phyloP scores from a whole-genome alignment of 2,797 vertebrate species.

The Melanitta fusca region DNA sequence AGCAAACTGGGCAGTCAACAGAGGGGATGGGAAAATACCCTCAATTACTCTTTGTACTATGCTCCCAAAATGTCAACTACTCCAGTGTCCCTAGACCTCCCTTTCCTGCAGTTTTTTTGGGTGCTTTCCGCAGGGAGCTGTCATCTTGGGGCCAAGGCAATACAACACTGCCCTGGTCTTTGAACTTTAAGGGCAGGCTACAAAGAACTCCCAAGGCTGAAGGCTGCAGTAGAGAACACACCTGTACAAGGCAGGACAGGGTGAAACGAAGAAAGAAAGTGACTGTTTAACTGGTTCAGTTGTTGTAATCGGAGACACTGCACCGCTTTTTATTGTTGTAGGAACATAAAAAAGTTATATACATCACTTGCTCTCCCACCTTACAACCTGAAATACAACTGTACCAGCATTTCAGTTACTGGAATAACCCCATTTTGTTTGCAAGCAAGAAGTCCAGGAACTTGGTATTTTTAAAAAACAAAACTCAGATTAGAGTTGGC shows the following conservation, averaged over 20 bases:
- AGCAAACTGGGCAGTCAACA: background rate
- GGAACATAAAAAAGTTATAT: background rate
- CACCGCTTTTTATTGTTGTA: background rate
- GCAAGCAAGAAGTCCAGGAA: conserved; percentile 7
- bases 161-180: background rate
- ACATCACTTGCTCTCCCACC: background rate
- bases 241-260: background rate
- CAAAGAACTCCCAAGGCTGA: background rate
- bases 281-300: background rate
- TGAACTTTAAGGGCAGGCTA: background rate
- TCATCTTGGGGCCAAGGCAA: fast-evolving
- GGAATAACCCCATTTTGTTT: conserved; percentile 7
- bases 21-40: background rate
- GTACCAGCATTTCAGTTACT: background rate
- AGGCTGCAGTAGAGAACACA: background rate
- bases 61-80: background rate
- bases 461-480: background rate
- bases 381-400: background rate
- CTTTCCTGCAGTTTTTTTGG: background rate
- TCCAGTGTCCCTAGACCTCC: background rate
- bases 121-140: background rate
- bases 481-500: conserved; percentile 20
- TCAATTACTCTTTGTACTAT: background rate
- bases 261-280: background rate
- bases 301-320: background rate